These are phyloP conservation scores for Suillia variegata DNA, from an alignment of 2,888 invertebrate species.

Conservation along the genomic window DNA sequence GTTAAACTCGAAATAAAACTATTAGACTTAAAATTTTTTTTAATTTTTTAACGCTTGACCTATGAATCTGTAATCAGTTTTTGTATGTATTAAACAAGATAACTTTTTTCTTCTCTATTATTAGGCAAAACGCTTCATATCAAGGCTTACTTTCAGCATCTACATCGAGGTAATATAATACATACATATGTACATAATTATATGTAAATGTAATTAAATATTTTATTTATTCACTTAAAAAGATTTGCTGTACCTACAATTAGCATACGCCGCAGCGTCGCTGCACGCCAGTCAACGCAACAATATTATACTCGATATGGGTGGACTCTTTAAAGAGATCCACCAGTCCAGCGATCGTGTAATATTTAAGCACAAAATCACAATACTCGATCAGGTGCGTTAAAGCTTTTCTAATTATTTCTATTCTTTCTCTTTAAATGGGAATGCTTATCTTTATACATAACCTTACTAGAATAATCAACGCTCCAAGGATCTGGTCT, in stretches of 20 bases:
- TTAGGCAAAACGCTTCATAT: constrained; percentile 53
- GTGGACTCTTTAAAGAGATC: constrained; percentile 52
- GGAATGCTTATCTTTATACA: too few relatives aligned
- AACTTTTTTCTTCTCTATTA: too few relatives aligned
- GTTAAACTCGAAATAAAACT: background rate
- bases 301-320: constrained; percentile 56
- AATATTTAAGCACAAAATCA: constrained; percentile 55
- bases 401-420: background rate
- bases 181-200: too few relatives aligned
- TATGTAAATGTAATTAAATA: too few relatives aligned
- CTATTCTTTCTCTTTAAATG: background rate
- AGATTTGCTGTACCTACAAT: constrained; percentile 55
- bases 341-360: constrained; percentile 46
- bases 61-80: background rate
- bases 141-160: constrained; percentile 57
- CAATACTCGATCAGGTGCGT: constrained; percentile 54
- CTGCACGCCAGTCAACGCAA: constrained; percentile 33
- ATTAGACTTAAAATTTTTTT: background rate
- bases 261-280: constrained; percentile 41
- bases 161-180: too few relatives aligned
- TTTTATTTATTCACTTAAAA: too few relatives aligned
- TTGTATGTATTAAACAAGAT: background rate
- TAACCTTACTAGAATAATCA: constrained; percentile 36
- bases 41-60: background rate
- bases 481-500: constrained; percentile 51